Evolutionary conservation across 1,140 invertebrate genomes (phyloP), one percentile per base, ranked within the genome.

Genomic region (Tetragonula clypearis): DNA sequence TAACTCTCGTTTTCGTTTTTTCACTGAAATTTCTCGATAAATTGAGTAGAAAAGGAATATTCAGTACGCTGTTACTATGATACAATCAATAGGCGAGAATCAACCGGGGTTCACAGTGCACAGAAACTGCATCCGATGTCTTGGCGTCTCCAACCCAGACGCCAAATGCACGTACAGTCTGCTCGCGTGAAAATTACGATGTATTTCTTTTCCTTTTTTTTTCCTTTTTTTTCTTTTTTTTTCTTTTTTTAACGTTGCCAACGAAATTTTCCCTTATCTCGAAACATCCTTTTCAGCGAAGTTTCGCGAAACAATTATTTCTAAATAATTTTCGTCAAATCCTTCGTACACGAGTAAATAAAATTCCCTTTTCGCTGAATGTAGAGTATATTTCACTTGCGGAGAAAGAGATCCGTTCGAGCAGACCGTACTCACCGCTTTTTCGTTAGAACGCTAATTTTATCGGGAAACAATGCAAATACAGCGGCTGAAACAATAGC

Each of bases 1-100:
- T 49, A 74, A 53, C 4, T 62, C 35, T 71, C 49, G 62, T 55
- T 79, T 72, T 62, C 41, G 41, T 79, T n/a, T n/a, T n/a, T n/a
- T n/a, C 14, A 62, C 49, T 58, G 11, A 79, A 79, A 74, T 35
- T 68, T 55, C 49, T 41, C 62, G 56, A 68, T 19, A 81, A 80
- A 85, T 74, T 72, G 41, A 11, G 60, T 56, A 81, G 60, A 62
- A 85, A 80, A 85, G 81, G 62, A 62, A 73, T 85, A 85, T 81
- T 35, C 83, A 68, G 71, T 85, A 74, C 78, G 79, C 68, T 71
- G 83, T 85, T 74, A 65, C 75, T 73, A 85, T 71, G 78, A 90
- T 80, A 82, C 79, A 92, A 92, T 92, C 92, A 86, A 92, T 92
- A 92, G 86, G 74, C 83, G 87, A 88, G 90, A 79, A 90, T 89